A percentile compares a stretch with the other conserved stretches of the same genome.
These are phyloP conservation scores for Nymphalis c-album DNA, from an alignment of 2,888 invertebrate genomes.

Conservation along the genomic window DNA sequence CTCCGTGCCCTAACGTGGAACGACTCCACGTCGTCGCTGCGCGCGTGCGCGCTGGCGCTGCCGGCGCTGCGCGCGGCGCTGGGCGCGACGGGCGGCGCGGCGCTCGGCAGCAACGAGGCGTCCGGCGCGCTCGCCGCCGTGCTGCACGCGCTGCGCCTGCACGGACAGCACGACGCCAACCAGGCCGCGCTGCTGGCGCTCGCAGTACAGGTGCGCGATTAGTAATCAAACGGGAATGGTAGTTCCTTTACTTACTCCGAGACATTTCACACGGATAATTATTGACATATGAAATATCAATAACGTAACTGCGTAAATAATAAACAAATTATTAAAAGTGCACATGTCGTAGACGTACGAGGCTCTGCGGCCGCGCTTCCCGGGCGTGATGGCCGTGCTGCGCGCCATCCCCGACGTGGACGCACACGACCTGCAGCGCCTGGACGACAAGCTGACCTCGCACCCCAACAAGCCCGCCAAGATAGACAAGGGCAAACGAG, in stretches of 20 bases:
- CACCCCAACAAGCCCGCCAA: constrained; percentile 85
- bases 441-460: constrained; percentile 91
- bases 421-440: constrained; percentile 89
- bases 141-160: constrained; percentile 89
- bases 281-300: too few species aligned
- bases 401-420: constrained; percentile 92
- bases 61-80: constrained; percentile 84
- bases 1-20: constrained; percentile 86
- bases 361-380: constrained; percentile 88
- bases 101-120: constrained; percentile 67
- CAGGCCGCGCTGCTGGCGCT: constrained; percentile 90
- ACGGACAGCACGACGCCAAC: constrained; percentile 95
- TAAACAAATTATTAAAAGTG: too few species aligned
- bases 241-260: too few species aligned
- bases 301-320: too few species aligned
- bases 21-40: constrained; percentile 90
- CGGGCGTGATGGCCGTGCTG: constrained; percentile 85
- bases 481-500: constrained; percentile 94
- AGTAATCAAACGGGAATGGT: too few species aligned
- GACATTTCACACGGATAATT: too few species aligned
- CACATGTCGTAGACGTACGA: constrained; percentile 83
- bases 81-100: constrained; percentile 52
- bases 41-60: constrained; percentile 88
- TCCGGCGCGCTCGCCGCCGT: constrained; percentile 87
- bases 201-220: constrained; percentile 85